These are phyloP conservation scores for Trichopoda pennipes DNA, from an alignment of 2,888 invertebrate genomes.

Conservation along the genomic window DNA sequence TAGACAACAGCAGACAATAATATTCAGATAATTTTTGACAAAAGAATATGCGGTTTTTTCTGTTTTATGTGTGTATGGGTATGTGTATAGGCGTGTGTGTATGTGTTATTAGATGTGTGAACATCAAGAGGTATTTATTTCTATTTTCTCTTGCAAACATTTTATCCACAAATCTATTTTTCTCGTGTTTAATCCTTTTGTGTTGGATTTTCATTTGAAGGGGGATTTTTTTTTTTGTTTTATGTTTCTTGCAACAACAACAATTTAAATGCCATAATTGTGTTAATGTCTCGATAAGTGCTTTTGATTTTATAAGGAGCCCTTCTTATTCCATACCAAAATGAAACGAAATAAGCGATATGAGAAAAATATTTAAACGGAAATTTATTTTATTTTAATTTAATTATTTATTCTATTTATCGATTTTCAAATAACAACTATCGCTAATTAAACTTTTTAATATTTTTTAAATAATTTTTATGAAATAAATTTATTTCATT, in stretches of 20 bases:
- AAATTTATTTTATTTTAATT: too few relatives aligned
- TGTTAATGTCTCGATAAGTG: conserved; percentile 33
- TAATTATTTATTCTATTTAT: too few relatives aligned
- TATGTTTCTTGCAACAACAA: neutral
- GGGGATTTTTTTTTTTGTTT: neutral
- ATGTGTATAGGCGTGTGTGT: neutral
- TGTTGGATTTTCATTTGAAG: conserved; percentile 4
- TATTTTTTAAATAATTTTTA: too few relatives aligned
- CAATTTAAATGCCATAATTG: conserved; percentile 34
- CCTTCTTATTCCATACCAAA: neutral
- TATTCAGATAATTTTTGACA: conserved; percentile 9
- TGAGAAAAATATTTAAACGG: too few relatives aligned
- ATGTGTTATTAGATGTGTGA: neutral
- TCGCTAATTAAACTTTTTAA: too few relatives aligned
- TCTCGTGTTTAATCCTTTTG: neutral
- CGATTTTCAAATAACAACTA: too few relatives aligned
- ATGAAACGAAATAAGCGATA: neutral
- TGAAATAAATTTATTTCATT: too few relatives aligned
- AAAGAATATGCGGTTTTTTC: conserved; percentile 23
- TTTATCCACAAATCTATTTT: conserved; percentile 5
- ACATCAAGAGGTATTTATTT: conserved; percentile 10
- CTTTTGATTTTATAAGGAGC: conserved; percentile 4
- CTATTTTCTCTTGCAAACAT: neutral
- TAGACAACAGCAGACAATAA: conserved; percentile 3
- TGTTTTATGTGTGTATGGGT: neutral